These are phyloP conservation scores for Zophobas morio DNA, from an alignment of 1,140 invertebrate genomes.

Conservation along the genomic window DNA sequence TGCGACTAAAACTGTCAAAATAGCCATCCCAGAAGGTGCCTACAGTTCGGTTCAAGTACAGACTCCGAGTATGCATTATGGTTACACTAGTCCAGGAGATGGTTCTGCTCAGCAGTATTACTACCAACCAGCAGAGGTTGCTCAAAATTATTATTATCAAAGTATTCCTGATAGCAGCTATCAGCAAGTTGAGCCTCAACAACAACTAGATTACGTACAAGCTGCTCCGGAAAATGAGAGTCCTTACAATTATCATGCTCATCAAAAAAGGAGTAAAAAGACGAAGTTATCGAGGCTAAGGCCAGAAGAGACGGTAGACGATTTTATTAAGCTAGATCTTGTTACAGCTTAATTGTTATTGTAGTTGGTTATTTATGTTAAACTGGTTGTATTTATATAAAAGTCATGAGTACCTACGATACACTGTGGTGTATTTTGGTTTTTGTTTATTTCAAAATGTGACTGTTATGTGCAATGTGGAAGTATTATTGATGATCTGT, in stretches of 20 bases:
- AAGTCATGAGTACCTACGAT: neutral
- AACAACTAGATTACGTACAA: slow-evolving; percentile 29
- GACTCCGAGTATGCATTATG: slow-evolving; percentile 39
- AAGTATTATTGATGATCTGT: neutral
- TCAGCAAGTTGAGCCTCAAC: neutral
- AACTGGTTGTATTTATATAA: neutral
- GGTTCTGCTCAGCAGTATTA: slow-evolving; percentile 5
- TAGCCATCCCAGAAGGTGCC: slow-evolving; percentile 46
- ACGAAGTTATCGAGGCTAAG: slow-evolving; percentile 4
- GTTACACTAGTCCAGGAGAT: slow-evolving; percentile 3
- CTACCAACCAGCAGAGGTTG: slow-evolving; percentile 15
- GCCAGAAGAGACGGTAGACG: neutral
- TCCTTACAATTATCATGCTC: slow-evolving; percentile 28
- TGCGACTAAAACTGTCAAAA: slow-evolving; percentile 42
- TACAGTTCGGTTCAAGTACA: slow-evolving; percentile 52
- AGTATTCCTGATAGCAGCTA: slow-evolving; percentile 9
- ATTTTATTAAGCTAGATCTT: slow-evolving; percentile 28
- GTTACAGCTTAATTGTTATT: slow-evolving; percentile 20
- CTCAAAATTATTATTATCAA: slow-evolving; percentile 47
- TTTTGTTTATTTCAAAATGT: neutral
- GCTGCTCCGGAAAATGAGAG: neutral
- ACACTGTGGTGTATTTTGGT: neutral
- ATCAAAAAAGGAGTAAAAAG: slow-evolving; percentile 37
- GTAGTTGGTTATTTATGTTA: neutral
- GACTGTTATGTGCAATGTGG: neutral